These are phyloP conservation scores for Hipparchia sbordonii DNA, from an alignment of 2,888 invertebrate species.

Conservation along the genomic window DNA sequence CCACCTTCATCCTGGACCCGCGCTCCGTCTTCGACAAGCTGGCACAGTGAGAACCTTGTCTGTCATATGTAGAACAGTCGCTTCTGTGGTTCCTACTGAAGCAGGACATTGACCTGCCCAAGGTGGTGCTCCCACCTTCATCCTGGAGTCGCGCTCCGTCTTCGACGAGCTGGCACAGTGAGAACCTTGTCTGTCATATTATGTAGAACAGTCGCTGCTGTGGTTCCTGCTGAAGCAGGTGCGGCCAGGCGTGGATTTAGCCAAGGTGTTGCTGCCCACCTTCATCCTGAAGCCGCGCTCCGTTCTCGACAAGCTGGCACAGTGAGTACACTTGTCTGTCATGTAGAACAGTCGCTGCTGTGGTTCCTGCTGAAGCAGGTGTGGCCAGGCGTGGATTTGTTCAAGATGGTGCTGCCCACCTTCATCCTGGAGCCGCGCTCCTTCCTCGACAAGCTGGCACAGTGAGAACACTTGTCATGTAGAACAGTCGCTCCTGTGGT, in stretches of 20 bases:
- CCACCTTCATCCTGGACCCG: slow-evolving; percentile 97
- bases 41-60: slow-evolving; percentile 84
- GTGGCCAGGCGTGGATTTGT: too few species aligned
- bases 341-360: too few species aligned
- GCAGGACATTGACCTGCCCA: slow-evolving; percentile 86
- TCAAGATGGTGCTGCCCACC: too few species aligned
- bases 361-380: too few species aligned
- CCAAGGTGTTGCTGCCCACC: slow-evolving; percentile 92
- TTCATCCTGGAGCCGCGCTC: too few species aligned
- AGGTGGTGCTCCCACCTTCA: slow-evolving; percentile 83
- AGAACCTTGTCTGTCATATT: slow-evolving; percentile 42
- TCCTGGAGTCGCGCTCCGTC: slow-evolving; percentile 96
- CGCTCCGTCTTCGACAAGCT: slow-evolving; percentile 96
- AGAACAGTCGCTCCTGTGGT: too few species aligned
- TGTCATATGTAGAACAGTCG: slow-evolving; percentile 82
- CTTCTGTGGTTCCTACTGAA: slow-evolving; percentile 95
- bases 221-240: slow-evolving; percentile 91
- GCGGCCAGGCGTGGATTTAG: too few species aligned
- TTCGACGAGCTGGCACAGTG: slow-evolving; percentile 95
- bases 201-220: slow-evolving; percentile 88
- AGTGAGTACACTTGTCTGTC: too few species aligned
- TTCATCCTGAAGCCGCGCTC: too few species aligned
- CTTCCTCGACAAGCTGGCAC: too few species aligned
- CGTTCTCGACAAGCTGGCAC: too few species aligned
- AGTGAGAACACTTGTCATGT: too few species aligned